Percentiles rank a stretch among this genome's conserved stretches.
Conservation (phyloP, 2,113 vertebrate genomes). For the Nycticorax nycticorax region DNA sequence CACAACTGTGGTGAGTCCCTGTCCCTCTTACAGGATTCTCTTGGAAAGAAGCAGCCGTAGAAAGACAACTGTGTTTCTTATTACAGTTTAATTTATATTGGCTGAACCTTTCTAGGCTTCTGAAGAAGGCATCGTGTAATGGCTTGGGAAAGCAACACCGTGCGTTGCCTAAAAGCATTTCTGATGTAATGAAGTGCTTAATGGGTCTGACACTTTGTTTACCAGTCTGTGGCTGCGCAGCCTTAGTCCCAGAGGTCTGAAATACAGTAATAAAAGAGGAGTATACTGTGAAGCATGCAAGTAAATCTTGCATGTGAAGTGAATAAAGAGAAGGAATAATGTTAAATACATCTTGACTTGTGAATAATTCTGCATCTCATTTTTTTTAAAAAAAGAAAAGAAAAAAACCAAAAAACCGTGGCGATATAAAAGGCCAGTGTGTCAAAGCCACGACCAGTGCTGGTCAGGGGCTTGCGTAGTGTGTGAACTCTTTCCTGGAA, state of each 20-base stretch:
- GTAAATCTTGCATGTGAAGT: not conserved
- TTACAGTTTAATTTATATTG: not conserved
- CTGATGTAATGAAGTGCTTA: not conserved
- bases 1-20: slow-evolving; percentile 87
- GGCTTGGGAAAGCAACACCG: not conserved
- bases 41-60: not conserved
- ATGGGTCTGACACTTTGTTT: not conserved
- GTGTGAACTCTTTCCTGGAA: not conserved
- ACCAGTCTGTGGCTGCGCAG: not conserved
- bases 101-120: not conserved
- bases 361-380: not conserved
- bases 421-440: not conserved
- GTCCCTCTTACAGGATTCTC: not conserved
- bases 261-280: not conserved
- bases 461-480: not conserved
- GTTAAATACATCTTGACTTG: not conserved
- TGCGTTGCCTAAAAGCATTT: not conserved
- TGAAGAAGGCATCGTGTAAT: not conserved
- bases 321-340: not conserved
- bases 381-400: not conserved
- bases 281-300: not conserved
- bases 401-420: not conserved
- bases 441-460: not conserved
- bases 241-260: not conserved
- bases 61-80: not conserved